phyloP scores from a whole-genome alignment of 1,140 invertebrate genomes.

The Diabrotica virgifera region DNA sequence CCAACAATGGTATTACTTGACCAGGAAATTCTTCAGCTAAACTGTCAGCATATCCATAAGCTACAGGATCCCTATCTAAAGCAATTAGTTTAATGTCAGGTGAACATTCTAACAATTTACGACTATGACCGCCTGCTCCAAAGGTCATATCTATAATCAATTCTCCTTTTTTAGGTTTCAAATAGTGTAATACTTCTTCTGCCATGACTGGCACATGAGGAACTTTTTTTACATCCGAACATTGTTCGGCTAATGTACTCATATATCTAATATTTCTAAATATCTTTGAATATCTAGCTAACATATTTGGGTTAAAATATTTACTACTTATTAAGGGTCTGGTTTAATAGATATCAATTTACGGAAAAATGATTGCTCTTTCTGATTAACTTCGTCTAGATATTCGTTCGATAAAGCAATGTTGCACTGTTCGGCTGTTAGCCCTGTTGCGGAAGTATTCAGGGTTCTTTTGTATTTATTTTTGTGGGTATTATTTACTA shows the following conservation, averaged over 20 bases:
- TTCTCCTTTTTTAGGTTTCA: conserved; percentile 57
- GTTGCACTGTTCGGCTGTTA: conserved; percentile 68
- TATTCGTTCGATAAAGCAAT: conserved; percentile 68
- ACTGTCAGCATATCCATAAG: conserved; percentile 64
- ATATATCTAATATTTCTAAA: conserved; percentile 3
- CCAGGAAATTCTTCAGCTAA: conserved; percentile 65
- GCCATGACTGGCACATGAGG: conserved; percentile 70
- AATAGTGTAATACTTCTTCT: conserved; percentile 65
- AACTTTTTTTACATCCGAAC: conserved; percentile 30
- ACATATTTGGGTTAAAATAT: neutral
- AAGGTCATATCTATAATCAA: conserved; percentile 87
- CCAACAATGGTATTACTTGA: conserved; percentile 73
- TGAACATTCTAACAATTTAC: conserved; percentile 56
- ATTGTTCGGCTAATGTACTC: neutral
- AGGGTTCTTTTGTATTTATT: conserved; percentile 60
- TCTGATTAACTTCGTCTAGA: conserved; percentile 59
- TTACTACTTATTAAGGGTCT: neutral
- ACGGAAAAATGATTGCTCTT: conserved; percentile 55
- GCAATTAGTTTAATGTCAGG: conserved; percentile 65
- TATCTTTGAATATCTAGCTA: neutral
- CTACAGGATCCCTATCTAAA: conserved; percentile 85
- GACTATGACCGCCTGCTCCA: conserved; percentile 87
- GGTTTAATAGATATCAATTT: conserved; percentile 50
- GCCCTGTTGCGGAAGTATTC: conserved; percentile 63
- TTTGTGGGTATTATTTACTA: conserved; percentile 67